Conservation (phyloP, 2,888 invertebrate species). For the Orthosia gracilis region DNA sequence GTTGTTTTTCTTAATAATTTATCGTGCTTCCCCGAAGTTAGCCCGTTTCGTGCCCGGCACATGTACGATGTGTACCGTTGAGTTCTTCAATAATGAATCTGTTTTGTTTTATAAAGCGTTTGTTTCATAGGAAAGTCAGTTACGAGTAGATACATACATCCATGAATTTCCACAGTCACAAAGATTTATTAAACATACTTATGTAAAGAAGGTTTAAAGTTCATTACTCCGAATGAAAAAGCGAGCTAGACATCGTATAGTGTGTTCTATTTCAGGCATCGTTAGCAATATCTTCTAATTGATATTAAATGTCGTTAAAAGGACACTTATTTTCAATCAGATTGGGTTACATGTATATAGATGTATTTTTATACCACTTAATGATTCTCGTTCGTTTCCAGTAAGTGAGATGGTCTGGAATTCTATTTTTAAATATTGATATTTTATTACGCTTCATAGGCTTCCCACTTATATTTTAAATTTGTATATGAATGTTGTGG, state of each 20-base stretch:
- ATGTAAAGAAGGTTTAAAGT: not conserved
- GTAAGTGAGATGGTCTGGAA: not conserved
- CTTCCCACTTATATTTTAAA: not conserved
- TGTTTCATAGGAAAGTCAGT: constrained; percentile 44
- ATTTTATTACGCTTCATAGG: not conserved
- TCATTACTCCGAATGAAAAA: constrained; percentile 13
- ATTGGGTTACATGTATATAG: not conserved
- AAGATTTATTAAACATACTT: constrained; percentile 35
- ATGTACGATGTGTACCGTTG: constrained; percentile 49
- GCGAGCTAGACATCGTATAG: not conserved
- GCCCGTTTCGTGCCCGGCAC: constrained; percentile 49
- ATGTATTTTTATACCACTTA: constrained; percentile 9
- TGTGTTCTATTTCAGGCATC: constrained; percentile 5
- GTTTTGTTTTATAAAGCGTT: constrained; percentile 48
- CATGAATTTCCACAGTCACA: constrained; percentile 27
- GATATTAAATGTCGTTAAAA: constrained; percentile 20
- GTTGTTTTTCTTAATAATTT: constrained; percentile 70
- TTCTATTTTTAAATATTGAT: constrained; percentile 10
- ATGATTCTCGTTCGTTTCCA: not conserved
- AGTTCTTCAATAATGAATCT: constrained; percentile 65
- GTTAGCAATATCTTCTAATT: constrained; percentile 4
- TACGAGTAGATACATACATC: constrained; percentile 9
- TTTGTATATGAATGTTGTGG: not conserved
- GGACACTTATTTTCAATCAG: constrained; percentile 20
- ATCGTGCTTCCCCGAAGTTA: constrained; percentile 62